These are phyloP conservation scores for Pao palembangensis DNA, from an alignment of 2,113 vertebrate species.

Conservation along the genomic window DNA sequence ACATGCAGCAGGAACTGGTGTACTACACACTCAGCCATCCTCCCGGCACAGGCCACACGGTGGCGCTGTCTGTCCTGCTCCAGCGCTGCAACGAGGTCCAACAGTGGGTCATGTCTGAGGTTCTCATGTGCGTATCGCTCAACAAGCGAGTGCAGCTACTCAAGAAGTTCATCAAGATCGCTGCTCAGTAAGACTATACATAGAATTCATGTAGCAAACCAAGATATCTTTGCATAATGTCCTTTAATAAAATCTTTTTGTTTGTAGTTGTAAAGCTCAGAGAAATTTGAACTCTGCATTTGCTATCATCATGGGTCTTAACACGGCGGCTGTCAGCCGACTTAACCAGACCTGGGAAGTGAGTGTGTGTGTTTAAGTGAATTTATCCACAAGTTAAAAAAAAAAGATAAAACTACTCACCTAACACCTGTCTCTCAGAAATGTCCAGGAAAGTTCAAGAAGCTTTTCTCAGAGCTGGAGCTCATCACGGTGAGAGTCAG, in stretches of 20 bases:
- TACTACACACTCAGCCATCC: constrained; percentile 93
- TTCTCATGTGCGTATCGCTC: constrained; percentile 90
- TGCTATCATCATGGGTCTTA: constrained; percentile 98
- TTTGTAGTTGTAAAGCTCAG: constrained; percentile 92
- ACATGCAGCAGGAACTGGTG: constrained; percentile 92
- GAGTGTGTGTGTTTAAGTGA: constrained; percentile 35
- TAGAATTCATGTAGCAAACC: not conserved
- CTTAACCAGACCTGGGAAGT: constrained; percentile 98
- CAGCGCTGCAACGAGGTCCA: constrained; percentile 97
- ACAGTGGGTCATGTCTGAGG: constrained; percentile 97
- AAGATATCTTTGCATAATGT: too few species aligned
- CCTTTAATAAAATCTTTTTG: not conserved
- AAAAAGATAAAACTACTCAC: not conserved
- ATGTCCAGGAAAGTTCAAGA: constrained; percentile 98
- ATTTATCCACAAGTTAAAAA: not conserved
- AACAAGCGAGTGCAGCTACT: constrained; percentile 94
- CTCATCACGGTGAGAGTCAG: constrained; percentile 84
- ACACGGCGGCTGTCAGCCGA: constrained; percentile 92
- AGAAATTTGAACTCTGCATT: constrained; percentile 97
- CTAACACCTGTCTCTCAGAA: constrained; percentile 73
- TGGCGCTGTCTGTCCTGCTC: constrained; percentile 89
- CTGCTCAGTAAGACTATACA: constrained; percentile 86
- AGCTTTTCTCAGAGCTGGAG: constrained; percentile 96
- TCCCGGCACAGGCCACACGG: constrained; percentile 81
- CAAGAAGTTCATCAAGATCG: constrained; percentile 99